Conservation (phyloP, 2,797 vertebrate genomes). For the Neoniphon sammara region DNA sequence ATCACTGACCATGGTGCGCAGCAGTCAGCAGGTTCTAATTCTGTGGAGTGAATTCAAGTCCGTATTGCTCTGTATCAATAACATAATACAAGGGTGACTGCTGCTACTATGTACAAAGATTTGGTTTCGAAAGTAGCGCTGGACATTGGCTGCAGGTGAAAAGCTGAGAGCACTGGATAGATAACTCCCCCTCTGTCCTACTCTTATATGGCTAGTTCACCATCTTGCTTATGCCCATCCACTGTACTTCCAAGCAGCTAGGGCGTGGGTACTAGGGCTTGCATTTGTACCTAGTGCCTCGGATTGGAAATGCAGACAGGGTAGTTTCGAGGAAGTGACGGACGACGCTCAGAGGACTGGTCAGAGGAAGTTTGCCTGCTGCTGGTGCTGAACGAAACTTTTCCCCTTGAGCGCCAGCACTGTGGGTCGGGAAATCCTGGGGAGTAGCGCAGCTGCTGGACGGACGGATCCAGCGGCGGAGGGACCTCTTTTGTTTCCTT, state of each 20-base stretch:
- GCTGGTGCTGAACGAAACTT: constrained; percentile 76
- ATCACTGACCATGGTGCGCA: background rate
- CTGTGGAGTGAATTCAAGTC: background rate
- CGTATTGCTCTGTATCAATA: background rate
- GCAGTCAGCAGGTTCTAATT: background rate
- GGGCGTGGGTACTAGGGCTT: constrained; percentile 51
- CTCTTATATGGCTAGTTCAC: background rate
- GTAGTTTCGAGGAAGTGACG: constrained; percentile 84
- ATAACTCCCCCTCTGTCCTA: rapidly evolving
- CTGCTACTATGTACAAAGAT: background rate
- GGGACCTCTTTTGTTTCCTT: constrained; percentile 61
- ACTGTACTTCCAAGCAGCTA: background rate
- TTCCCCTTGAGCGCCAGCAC: constrained; percentile 64
- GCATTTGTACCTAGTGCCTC: constrained; percentile 32
- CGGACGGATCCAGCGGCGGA: constrained; percentile 58
- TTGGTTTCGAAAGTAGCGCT: background rate
- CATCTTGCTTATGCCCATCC: constrained; percentile 68
- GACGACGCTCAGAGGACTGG: constrained; percentile 69
- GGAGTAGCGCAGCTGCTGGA: constrained; percentile 27
- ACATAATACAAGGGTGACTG: background rate
- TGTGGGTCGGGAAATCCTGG: constrained; percentile 56
- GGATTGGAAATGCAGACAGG: constrained; percentile 72
- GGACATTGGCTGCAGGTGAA: background rate
- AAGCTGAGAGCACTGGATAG: constrained; percentile 39
- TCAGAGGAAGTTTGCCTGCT: constrained; percentile 84